phyloP scores from a whole-genome alignment of 2,888 invertebrate species.

The Oxystoma pomonae region DNA sequence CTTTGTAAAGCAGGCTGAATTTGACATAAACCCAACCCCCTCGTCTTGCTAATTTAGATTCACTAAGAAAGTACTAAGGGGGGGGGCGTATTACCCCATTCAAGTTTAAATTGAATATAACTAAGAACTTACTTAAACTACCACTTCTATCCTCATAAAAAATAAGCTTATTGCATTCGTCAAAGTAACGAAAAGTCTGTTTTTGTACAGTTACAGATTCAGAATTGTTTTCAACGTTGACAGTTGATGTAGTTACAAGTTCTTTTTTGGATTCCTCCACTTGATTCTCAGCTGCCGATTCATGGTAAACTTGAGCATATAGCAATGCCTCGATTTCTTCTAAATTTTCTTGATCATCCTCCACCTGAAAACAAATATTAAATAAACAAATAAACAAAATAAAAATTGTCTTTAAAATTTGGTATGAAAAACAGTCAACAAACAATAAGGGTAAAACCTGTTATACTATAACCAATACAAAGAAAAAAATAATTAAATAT shows the following conservation, averaged over 20 bases:
- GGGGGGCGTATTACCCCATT: too few relatives aligned
- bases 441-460: too few relatives aligned
- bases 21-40: too few relatives aligned
- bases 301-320: conserved; percentile 42
- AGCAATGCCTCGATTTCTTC: conserved; percentile 41
- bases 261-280: conserved; percentile 5
- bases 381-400: too few relatives aligned
- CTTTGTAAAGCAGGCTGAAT: too few relatives aligned
- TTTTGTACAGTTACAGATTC: background rate
- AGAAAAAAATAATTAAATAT: too few relatives aligned
- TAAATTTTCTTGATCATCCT: conserved; percentile 24
- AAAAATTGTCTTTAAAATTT: too few relatives aligned
- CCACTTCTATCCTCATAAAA: background rate
- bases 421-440: too few relatives aligned
- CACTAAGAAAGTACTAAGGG: too few relatives aligned
- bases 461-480: too few relatives aligned
- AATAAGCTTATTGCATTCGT: background rate
- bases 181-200: background rate
- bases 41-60: too few relatives aligned
- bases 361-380: conserved; percentile 16
- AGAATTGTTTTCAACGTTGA: background rate
- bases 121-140: background rate
- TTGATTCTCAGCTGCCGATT: conserved; percentile 12
- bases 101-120: too few relatives aligned
- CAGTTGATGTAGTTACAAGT: background rate